Percentiles rank a stretch among this genome's conserved stretches.
Conservation (phyloP, 1,140 invertebrate species). For the Drosophila santomea region DNA sequence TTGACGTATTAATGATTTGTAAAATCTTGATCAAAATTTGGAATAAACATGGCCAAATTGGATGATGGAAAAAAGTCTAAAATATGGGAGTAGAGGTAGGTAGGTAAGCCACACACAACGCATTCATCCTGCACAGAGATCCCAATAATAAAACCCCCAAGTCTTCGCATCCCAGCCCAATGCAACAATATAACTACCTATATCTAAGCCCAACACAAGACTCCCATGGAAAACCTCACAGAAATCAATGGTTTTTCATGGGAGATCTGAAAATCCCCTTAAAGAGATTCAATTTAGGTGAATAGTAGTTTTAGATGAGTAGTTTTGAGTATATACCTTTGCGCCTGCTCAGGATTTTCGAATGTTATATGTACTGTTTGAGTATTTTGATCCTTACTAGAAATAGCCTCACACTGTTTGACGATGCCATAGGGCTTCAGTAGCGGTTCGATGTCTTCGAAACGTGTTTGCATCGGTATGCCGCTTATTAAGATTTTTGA, state of each 20-base stretch:
- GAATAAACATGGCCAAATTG: neutral
- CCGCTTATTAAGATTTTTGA: slow-evolving; percentile 94
- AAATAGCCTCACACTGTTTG: slow-evolving; percentile 93
- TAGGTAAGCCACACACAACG: slow-evolving; percentile 24
- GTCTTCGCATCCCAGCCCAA: neutral
- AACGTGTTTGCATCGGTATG: slow-evolving; percentile 91
- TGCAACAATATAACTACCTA: slow-evolving; percentile 4
- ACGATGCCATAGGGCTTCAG: slow-evolving; percentile 92
- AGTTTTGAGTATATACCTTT: slow-evolving; percentile 90
- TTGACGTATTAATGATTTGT: too few species aligned
- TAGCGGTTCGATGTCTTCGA: slow-evolving; percentile 94
- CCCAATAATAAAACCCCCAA: slow-evolving; percentile 6
- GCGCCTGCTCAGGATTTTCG: slow-evolving; percentile 94
- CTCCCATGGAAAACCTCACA: neutral
- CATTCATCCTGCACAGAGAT: slow-evolving; percentile 20
- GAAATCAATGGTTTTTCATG: slow-evolving; percentile 1
- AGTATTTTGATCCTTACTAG: slow-evolving; percentile 90
- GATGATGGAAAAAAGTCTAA: slow-evolving; percentile 7
- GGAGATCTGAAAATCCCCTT: too few species aligned
- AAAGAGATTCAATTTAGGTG: slow-evolving; percentile 3
- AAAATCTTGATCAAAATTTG: neutral
- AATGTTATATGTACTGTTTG: slow-evolving; percentile 93
- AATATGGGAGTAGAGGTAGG: slow-evolving; percentile 10
- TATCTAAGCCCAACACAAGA: slow-evolving; percentile 7
- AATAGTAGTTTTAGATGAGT: slow-evolving; percentile 9